phyloP scores from a whole-genome alignment of 1,140 invertebrate species.

The Pteromalus puparum region DNA sequence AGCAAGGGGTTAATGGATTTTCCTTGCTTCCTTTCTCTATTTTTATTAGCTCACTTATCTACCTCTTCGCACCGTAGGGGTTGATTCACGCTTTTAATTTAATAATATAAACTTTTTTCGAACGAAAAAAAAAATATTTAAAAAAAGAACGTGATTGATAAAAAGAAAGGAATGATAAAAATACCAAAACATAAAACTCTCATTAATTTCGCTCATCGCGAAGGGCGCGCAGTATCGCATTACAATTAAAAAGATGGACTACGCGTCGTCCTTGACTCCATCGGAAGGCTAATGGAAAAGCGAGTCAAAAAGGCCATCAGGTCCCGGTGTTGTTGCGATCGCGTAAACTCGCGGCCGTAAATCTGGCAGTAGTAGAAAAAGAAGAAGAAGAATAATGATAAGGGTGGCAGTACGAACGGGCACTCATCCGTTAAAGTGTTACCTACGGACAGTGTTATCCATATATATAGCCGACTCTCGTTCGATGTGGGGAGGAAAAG shows the following conservation, averaged over 20 bases:
- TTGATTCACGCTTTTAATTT: too few species aligned
- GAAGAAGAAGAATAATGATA: slow-evolving; percentile 2
- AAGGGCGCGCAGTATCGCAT: too few species aligned
- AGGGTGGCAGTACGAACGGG: background rate
- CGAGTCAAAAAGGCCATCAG: background rate
- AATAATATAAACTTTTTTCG: too few species aligned
- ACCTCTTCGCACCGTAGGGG: too few species aligned
- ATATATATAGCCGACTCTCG: background rate
- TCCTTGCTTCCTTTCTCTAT: slow-evolving; percentile 45
- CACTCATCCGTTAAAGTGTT: slow-evolving; percentile 34
- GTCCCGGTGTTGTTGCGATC: background rate
- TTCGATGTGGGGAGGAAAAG: slow-evolving; percentile 1
- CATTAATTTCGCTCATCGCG: too few species aligned
- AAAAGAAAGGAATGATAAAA: too few species aligned
- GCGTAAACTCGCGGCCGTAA: slow-evolving; percentile 7
- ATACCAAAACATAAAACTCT: too few species aligned
- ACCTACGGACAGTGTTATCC: background rate
- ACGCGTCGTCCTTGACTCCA: background rate
- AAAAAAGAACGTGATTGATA: too few species aligned
- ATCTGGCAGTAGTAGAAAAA: background rate
- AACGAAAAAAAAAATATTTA: too few species aligned
- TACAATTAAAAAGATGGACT: too few species aligned
- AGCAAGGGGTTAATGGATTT: slow-evolving; percentile 49
- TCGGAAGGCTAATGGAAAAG: background rate
- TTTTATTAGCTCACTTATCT: background rate